Evolutionary conservation across 1,140 invertebrate species (phyloP), one percentile per base, ranked within the genome.

Genomic region (Papilio polytes): DNA sequence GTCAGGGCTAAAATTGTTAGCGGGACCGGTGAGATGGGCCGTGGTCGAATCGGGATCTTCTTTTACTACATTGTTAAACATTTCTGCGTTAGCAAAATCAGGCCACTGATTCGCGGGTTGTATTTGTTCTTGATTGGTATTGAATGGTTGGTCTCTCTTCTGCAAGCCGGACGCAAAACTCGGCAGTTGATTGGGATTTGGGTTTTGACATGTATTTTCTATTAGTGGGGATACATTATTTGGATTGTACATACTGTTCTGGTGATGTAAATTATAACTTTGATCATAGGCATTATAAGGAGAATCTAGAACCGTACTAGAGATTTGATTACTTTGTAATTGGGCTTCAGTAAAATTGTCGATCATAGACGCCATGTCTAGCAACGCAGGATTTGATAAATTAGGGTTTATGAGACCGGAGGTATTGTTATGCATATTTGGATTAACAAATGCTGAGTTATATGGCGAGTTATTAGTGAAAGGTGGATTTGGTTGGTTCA

Each of bases 271-370:
- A 84, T 93, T 94, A 84, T 95, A 95, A 80, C 87, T 94, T 86
- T 95, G 94, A 59, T 95, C 94, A 72, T 95, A 95, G 7, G 94
- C 80, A 85, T 95, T 95, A 77, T 96, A 96, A 51, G 97, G 97
- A 82, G 97, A 97, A 89, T 98, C 97, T 81, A 97, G 90, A 4
- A 98, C 97, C 1, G 97, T 98, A 76, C 97, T 98, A 56, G 97
- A 97, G 74, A 98, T 97, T 94, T 98, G 97, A 88, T 97, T 97
- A 86, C 97, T 98, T 92, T 98, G 97, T 10, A 98, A 90, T 86
- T 97, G 97, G 9, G 97, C 96, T 86, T 97, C 97, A 82, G 97
- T 97, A 85, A 96, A 96, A 78, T 96, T 97, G 80, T 97, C 97
- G 66, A 97, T 96, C 96, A 97, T 97, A 18, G 97, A 96, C 31